Evolutionary conservation across 2,113 vertebrate genomes (phyloP), one percentile per base, ranked within the genome.

Genomic region (Nannobrachium achirus): DNA sequence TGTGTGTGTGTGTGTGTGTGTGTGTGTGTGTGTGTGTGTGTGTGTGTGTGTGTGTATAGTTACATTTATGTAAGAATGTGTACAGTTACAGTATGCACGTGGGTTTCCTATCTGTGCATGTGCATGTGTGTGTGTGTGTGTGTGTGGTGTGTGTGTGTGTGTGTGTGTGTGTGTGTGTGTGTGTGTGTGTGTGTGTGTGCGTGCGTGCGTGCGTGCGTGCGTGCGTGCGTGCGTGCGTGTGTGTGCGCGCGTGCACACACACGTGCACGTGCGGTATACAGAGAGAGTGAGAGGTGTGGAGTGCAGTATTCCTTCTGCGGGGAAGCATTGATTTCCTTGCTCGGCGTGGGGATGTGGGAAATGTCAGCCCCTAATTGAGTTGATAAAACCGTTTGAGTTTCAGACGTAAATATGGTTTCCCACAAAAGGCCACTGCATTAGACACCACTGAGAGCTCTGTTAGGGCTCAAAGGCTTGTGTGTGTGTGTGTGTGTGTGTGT

Each of bases 341-440:
- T 72, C 74, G 71, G 79, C 63, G 41, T 86, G 81, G 73, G 61
- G 81, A 89, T 76, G 78, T 83, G 79, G 78, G 82, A 91, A 91
- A 91, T 91, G 89, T 89, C 89, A 89, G 73, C 74, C 78, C 88
- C 87, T 91, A 91, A 91, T 91, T 89, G 89, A 89, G 89, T 89
- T 91, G 88, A 91, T 89, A 83, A 91, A 89, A 82, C 82, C 76
- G 52, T 84, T 89, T 86, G 84, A 87, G 81, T 86, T 87, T 83
- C 82, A 84, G 67, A 87, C 78, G 41, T 88, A 86, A 89, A 89
- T 89, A 86, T 82, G 79, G 67, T 76, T 71, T 64, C 56, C 19
- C 65, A 75, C 78, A 69, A 81, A 88, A 83, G 75, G 78, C 72
- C 75, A 73, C 69, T 9, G 19, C 73, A 60, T 83, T 75, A 77